Percentiles rank a stretch among this genome's conserved stretches.
These are phyloP conservation scores for Taenaris catops DNA, from an alignment of 2,888 invertebrate genomes.

Conservation along the genomic window DNA sequence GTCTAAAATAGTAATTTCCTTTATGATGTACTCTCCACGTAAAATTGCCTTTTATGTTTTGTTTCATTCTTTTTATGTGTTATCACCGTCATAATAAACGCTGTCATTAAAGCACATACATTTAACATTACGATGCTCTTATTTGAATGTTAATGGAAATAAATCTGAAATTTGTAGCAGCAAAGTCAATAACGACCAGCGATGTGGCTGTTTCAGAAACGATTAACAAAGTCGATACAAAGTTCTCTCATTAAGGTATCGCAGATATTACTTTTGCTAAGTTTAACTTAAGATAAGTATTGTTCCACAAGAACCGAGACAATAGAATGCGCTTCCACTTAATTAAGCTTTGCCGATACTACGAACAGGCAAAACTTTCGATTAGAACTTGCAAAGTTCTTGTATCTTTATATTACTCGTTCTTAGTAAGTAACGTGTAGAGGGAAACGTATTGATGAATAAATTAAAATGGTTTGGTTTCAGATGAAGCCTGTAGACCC, in stretches of 20 bases:
- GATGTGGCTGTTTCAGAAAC: slow-evolving; percentile 53
- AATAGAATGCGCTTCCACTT: slow-evolving; percentile 71
- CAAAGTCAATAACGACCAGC: slow-evolving; percentile 28
- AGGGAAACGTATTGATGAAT: slow-evolving; percentile 11
- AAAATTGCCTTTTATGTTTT: slow-evolving; percentile 25
- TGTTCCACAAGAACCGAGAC: slow-evolving; percentile 69
- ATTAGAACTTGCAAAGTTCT: slow-evolving; percentile 47
- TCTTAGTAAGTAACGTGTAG: slow-evolving; percentile 13
- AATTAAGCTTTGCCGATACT: slow-evolving; percentile 65
- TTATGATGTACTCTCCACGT: slow-evolving; percentile 25
- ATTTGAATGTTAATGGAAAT: slow-evolving; percentile 14
- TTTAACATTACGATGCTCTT: slow-evolving; percentile 8
- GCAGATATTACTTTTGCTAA: slow-evolving; percentile 72
- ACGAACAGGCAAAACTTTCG: slow-evolving; percentile 49
- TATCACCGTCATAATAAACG: slow-evolving; percentile 9
- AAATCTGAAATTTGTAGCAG: slow-evolving; percentile 28
- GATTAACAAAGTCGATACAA: slow-evolving; percentile 74
- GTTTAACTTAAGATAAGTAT: slow-evolving; percentile 70
- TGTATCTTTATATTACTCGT: not conserved
- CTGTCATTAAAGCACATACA: slow-evolving; percentile 6
- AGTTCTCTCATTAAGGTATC: slow-evolving; percentile 78
- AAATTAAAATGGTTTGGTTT: slow-evolving; percentile 57
- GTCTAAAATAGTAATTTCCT: slow-evolving; percentile 22
- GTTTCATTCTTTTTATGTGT: slow-evolving; percentile 8
- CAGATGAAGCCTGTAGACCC: slow-evolving; percentile 78